phyloP scores from a whole-genome alignment of 92 coral and sea anemone species.

The Anthopleura xanthogrammica region DNA sequence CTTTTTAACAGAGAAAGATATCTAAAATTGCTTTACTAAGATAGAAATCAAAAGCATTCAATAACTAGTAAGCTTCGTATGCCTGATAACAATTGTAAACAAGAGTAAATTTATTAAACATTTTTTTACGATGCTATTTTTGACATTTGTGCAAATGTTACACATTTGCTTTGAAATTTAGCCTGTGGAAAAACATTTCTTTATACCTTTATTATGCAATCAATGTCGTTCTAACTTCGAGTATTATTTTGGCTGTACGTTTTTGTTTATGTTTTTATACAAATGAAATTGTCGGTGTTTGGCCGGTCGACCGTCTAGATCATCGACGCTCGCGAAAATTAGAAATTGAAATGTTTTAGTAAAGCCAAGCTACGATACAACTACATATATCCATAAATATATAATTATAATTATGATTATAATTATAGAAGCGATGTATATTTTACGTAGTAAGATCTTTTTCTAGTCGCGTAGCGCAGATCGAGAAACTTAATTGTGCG shows the following conservation, averaged over 20 bases:
- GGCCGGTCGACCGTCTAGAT: background rate
- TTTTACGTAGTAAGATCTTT: background rate
- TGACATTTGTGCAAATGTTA: background rate
- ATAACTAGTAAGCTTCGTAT: background rate
- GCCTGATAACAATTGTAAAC: constrained; percentile 4
- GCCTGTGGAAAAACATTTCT: background rate
- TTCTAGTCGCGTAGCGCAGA: background rate
- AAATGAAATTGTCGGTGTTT: background rate
- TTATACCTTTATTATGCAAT: background rate
- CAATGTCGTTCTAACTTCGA: background rate
- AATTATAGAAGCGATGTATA: no score
- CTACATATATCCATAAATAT: background rate
- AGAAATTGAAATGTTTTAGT: background rate
- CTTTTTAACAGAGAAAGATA: background rate
- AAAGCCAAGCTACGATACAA: background rate
- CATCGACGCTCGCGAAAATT: background rate
- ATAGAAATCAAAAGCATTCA: constrained; percentile 2
- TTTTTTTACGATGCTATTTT: background rate
- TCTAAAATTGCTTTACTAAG: background rate
- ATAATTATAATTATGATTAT: background rate
- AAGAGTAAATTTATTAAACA: background rate
- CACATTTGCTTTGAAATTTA: background rate
- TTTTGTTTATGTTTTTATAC: constrained; percentile 1
- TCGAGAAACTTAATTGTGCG: background rate
- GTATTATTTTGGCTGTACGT: background rate